Evolutionary conservation across 2,888 invertebrate genomes (phyloP).

Genomic region (Agonopterix arenella): DNA sequence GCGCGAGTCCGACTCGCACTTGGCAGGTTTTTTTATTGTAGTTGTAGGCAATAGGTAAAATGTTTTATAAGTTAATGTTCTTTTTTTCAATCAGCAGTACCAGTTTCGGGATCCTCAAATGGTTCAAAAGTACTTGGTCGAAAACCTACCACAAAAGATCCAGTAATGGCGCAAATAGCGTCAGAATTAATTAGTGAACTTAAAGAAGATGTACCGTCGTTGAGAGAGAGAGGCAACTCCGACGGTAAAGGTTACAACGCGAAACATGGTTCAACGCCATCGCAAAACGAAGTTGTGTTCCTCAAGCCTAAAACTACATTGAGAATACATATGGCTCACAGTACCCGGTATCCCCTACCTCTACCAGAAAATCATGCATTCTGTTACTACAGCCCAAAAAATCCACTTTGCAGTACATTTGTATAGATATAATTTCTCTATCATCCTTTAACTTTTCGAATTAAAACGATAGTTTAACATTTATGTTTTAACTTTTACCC

Average conservation of each 20-base stretch:
- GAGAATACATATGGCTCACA: slow-evolving; percentile 6
- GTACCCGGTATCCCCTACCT: slow-evolving; percentile 1
- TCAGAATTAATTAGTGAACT: slow-evolving; percentile 26
- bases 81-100: no score
- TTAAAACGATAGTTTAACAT: no score
- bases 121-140: slow-evolving; percentile 1
- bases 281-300: neutral
- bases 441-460: no score
- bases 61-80: no score
- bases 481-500: no score
- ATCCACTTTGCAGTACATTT: slow-evolving; percentile 2
- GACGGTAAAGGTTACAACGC: neutral
- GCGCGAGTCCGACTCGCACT: no score
- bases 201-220: slow-evolving; percentile 2
- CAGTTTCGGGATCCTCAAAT: slow-evolving; percentile 15
- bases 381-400: slow-evolving; percentile 7
- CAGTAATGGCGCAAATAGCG: slow-evolving; percentile 20
- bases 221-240: neutral
- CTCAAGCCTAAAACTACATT: neutral
- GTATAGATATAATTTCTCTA: neutral
- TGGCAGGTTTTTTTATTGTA: no score
- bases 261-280: neutral
- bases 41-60: no score
- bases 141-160: slow-evolving; percentile 3
- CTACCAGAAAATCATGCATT: slow-evolving; percentile 8